Base-by-base conservation (phyloP, 2,888 invertebrate genomes). In the Chrysotoxum bicinctum region DNA sequence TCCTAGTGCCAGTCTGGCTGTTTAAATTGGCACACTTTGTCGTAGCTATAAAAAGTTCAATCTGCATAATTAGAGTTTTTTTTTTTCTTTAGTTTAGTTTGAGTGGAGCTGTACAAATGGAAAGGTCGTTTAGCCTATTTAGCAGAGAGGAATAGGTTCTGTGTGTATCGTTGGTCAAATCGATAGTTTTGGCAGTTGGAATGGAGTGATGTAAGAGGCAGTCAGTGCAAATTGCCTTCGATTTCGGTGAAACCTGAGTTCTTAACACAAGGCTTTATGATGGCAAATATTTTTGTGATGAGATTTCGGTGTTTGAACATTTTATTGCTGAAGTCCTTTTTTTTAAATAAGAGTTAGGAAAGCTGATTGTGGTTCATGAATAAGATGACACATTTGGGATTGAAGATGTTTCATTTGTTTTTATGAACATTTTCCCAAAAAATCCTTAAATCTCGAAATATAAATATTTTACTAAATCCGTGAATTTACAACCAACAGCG, bases 1-100 rank as follows among this genome's bases (percentile, higher is more conserved):
- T 54, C 16, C 64, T 45, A 78, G 56, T 78, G 54, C 54, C 72
- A 37, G 64, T 30, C 56, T 66, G 72, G 48, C 66, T 66, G 32
- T 40, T 66, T 66, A 50, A 30, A 35, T 66, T 50, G 45, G 56
- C 64, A 43, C 52, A 40, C 64, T 73, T 66, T 37, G 66, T 37
- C 40, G 37, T 43, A n/a, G 26, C 32, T 32, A 21, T 58, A 62
- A 60, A n/a, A 48, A 74, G 62, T 37, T 32, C 80, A 64, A 75
- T 80, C 80, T 80, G 80, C 80, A 80, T 80, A 80, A 80, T 80
- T 80, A 75, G 54, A 37, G 45, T 74, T 74, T 26, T 26, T 66
- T 56, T 30, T 9, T 70, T 30, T 72, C 35, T 16, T 12, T 64
- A 26, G 56, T 26, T 54, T 45, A 37, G 30, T 78, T 64, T 64